A percentile compares a stretch with the other conserved stretches of the same genome.
Conservation (phyloP, 1,140 invertebrate genomes). For the Aphidius ervi region DNA sequence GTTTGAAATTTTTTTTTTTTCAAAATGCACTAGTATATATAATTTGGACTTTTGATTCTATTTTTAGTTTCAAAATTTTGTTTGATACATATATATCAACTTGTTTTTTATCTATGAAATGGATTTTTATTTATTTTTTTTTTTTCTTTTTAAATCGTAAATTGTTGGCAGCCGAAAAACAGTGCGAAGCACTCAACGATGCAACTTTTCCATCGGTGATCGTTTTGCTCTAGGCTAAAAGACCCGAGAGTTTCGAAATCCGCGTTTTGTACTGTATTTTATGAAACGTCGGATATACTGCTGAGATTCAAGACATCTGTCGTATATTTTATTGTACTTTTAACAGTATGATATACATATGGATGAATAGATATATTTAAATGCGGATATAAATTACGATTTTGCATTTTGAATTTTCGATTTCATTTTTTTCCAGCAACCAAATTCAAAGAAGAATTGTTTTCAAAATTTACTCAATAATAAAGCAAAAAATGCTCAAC, state of each 20-base stretch:
- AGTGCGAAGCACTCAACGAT: conserved; percentile 45
- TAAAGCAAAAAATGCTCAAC: too few species aligned
- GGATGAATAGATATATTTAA: too few species aligned
- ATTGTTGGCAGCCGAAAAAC: conserved; percentile 40
- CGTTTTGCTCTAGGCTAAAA: conserved; percentile 43
- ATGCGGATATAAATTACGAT: too few species aligned
- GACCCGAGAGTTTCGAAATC: conserved; percentile 4
- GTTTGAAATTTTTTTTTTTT: too few species aligned
- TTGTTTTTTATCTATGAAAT: conserved; percentile 4
- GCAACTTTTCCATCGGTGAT: conserved; percentile 50
- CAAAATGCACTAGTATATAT: too few species aligned
- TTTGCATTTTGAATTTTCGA: too few species aligned
- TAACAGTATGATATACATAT: too few species aligned
- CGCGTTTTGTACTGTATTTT: conserved; percentile 2
- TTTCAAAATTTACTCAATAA: too few species aligned
- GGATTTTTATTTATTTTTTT: conserved; percentile 17
- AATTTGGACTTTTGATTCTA: too few species aligned
- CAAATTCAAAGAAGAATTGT: too few species aligned
- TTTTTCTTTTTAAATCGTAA: conserved; percentile 27
- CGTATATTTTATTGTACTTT: conserved; percentile 32
- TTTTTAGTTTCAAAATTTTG: too few species aligned
- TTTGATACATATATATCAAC: background rate
- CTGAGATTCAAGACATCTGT: conserved; percentile 50
- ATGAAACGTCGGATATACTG: conserved; percentile 25
- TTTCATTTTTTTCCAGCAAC: too few species aligned